Conservation (phyloP, 2,797 vertebrate genomes). For the Galagoides demidoff region DNA sequence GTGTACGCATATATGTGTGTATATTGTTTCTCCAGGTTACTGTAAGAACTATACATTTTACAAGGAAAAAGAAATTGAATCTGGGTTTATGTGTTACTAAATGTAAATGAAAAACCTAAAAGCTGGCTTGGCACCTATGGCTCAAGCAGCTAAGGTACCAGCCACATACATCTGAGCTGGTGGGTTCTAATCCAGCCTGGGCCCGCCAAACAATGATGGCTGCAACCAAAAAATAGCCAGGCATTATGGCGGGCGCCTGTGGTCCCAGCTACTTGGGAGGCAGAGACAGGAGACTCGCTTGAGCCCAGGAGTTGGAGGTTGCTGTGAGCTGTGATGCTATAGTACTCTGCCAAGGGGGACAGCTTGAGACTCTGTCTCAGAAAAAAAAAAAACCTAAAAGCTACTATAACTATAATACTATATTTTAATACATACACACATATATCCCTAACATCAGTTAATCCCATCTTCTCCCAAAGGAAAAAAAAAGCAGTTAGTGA, state of each 20-base stretch:
- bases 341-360: too few relatives aligned
- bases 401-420: not conserved
- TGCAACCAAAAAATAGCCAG: too few relatives aligned
- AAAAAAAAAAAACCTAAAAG: not conserved
- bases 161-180: too few relatives aligned
- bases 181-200: too few relatives aligned
- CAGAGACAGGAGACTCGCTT: too few relatives aligned
- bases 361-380: too few relatives aligned
- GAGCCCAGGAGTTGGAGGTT: too few relatives aligned
- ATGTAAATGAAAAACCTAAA: constrained; percentile 46
- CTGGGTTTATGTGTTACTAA: not conserved
- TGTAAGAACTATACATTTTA: not conserved
- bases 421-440: not conserved
- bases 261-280: too few relatives aligned
- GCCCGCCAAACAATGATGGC: too few relatives aligned
- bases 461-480: not conserved
- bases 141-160: too few relatives aligned
- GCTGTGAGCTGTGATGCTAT: too few relatives aligned
- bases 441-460: not conserved
- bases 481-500: not conserved
- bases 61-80: constrained; percentile 43
- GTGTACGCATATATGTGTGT: not conserved
- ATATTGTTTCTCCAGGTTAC: constrained; percentile 7
- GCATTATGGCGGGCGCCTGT: too few relatives aligned
- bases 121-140: not conserved